Base-by-base conservation (phyloP, 2,888 invertebrate species). In the Aporophyla lueneburgensis region DNA sequence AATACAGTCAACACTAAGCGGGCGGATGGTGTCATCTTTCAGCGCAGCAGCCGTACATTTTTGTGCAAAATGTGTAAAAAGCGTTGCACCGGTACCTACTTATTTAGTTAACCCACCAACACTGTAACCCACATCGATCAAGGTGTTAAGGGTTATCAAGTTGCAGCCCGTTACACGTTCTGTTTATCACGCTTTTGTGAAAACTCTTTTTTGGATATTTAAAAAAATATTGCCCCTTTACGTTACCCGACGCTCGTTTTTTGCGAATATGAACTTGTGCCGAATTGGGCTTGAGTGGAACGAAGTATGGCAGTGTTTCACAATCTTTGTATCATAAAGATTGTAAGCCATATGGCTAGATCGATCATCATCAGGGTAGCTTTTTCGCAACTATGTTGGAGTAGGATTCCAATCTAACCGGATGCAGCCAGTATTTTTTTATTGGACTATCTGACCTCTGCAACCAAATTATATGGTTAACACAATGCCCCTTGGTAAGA, bases 71-170 rank as follows among this genome's bases (percentile, higher is more conserved):
- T 82, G 81, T 87, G 92, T 93, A 94, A 95, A 95, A 94, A 90
- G 78, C 76, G 85, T 88, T 86, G 91, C 92, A 92, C 91, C 91
- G 91, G 92, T 91, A 90, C 86, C 74, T 81, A 81, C 85, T 89
- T 83, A 85, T 21, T 65, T 33, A 33, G 33, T 75, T 86, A 81
- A 88, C 91, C 90, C 91, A 89, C 91, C 89, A 91, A 93, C 93
- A 91, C 95, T 91, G 94, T 96, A 96, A 96, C 96, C 96, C 96
- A 96, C 93, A 96, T 96, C 94, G 92, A 94, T 94, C 95, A 96
- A 96, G 96, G 96, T 96, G 96, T 95, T 94, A 92, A 86, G 92
- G 89, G 93, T 94, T 93, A 96, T 96, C 96, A 92, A 90, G 93
- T 96, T 96, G 93, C 96, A 94, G 92, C 93, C 94, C 96, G 96